These are phyloP conservation scores for Drosophila percnosoma DNA, from an alignment of 2,888 invertebrate species.

Conservation along the genomic window DNA sequence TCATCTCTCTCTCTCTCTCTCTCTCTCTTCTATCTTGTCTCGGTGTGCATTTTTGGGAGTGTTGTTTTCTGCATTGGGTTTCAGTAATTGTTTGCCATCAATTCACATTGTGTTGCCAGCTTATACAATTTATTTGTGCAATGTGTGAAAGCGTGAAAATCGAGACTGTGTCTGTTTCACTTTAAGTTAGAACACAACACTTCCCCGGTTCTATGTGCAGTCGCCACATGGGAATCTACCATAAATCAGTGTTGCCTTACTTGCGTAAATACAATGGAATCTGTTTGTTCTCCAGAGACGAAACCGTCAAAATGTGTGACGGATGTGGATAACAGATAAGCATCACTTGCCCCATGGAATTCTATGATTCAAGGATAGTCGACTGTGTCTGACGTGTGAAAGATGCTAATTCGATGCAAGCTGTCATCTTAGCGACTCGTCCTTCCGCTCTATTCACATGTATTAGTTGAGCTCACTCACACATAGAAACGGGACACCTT, in stretches of 20 bases:
- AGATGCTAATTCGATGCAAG: slow-evolving; percentile 10
- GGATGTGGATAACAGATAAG: slow-evolving; percentile 33
- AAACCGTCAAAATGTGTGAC: slow-evolving; percentile 18
- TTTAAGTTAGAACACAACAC: background rate
- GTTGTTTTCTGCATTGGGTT: slow-evolving; percentile 18
- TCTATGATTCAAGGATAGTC: slow-evolving; percentile 41
- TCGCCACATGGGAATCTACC: slow-evolving; percentile 4
- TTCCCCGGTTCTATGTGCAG: background rate
- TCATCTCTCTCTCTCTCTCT: slow-evolving; percentile 2
- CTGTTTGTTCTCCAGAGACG: slow-evolving; percentile 44
- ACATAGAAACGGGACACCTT: background rate
- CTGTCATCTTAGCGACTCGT: background rate
- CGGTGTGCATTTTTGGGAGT: background rate
- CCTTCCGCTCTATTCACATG: slow-evolving; percentile 4
- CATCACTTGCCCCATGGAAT: slow-evolving; percentile 16
- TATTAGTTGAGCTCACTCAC: slow-evolving; percentile 2
- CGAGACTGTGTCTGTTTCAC: slow-evolving; percentile 2
- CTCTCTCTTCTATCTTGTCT: background rate
- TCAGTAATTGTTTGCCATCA: slow-evolving; percentile 52
- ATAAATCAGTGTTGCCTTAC: slow-evolving; percentile 51
- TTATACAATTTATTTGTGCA: slow-evolving; percentile 26
- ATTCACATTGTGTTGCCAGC: slow-evolving; percentile 40
- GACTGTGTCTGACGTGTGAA: background rate
- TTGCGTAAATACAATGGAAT: slow-evolving; percentile 32
- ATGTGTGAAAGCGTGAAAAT: background rate